Percentiles rank a stretch among this genome's conserved stretches.
Evolutionary conservation across 2,113 vertebrate genomes (phyloP).

Genomic region (Eupsittula cactorum): DNA sequence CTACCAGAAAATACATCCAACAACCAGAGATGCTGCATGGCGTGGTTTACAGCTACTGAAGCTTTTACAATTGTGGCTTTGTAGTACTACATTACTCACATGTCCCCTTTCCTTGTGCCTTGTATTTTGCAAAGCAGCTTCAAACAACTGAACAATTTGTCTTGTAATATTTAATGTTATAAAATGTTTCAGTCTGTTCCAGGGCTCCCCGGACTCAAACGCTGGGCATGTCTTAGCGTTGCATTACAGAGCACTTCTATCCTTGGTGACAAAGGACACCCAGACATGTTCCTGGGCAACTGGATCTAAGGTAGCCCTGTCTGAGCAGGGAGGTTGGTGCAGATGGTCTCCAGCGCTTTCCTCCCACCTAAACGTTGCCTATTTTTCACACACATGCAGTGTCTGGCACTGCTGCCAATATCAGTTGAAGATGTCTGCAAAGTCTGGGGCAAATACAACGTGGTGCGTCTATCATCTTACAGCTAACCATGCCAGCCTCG

Average conservation of each 20-base stretch:
- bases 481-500: accelerated
- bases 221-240: accelerated
- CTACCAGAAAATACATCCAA: neutral
- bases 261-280: neutral
- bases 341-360: neutral
- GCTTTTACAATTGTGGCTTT: neutral
- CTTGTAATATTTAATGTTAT: neutral
- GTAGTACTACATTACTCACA: neutral
- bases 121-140: neutral
- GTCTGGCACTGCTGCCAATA: accelerated
- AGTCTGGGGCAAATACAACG: accelerated
- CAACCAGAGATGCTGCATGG: accelerated
- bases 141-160: neutral
- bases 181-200: accelerated
- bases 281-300: neutral
- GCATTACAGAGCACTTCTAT: accelerated
- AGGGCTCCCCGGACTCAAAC: neutral
- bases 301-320: accelerated
- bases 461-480: accelerated
- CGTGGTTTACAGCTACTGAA: neutral
- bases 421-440: neutral
- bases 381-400: accelerated
- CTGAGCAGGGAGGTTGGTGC: neutral
- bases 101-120: neutral
- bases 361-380: neutral